These are phyloP conservation scores for Trogon melanurus DNA, from an alignment of 2,113 vertebrate genomes.

Conservation along the genomic window DNA sequence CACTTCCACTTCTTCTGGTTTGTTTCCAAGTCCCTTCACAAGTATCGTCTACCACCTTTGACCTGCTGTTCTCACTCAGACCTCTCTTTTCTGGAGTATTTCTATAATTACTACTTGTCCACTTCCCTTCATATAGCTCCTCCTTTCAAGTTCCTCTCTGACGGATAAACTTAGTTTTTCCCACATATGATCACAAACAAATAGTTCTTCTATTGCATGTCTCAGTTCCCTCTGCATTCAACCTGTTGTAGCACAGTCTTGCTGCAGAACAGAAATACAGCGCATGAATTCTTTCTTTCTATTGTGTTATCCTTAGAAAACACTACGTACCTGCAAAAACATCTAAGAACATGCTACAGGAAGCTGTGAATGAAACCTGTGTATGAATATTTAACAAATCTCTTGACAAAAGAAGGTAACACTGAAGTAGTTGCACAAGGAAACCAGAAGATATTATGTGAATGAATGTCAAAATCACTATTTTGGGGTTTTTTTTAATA, in stretches of 20 bases:
- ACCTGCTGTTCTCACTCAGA: background rate
- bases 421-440: background rate
- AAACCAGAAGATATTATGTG: background rate
- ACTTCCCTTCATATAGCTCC: background rate
- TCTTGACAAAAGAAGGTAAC: background rate
- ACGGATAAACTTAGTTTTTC: background rate
- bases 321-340: background rate
- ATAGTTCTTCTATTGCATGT: background rate
- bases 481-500: background rate
- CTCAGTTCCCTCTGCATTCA: background rate
- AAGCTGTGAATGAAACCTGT: background rate
- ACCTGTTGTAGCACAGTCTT: background rate
- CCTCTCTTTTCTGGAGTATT: background rate
- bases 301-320: background rate
- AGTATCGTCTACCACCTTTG: background rate
- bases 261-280: background rate
- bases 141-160: background rate
- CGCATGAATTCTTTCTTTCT: background rate
- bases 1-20: background rate
- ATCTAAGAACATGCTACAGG: background rate
- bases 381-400: background rate
- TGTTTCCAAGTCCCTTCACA: background rate
- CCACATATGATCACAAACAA: rapidly evolving
- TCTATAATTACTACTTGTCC: background rate
- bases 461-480: background rate